Base-by-base conservation (phyloP, 2,113 vertebrate species). In the Pelobates fuscus region DNA sequence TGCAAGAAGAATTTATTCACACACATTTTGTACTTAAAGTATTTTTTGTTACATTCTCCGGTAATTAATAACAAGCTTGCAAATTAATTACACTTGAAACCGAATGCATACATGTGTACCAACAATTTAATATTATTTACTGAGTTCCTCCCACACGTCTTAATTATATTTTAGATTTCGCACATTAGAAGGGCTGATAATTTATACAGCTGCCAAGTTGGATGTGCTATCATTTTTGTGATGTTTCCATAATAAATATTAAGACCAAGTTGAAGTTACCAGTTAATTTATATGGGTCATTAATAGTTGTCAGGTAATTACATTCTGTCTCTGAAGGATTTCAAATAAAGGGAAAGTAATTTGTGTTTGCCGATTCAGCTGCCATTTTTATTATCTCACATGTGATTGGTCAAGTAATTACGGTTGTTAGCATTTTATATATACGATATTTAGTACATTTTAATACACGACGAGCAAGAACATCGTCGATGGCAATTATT, bases 81-180 rank as follows among this genome's bases (percentile, higher is more conserved):
- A 60, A 76, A 76, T 67, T 67, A 76, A 76, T 76, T 49, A 55
- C 64, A 67, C 72, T 76, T 5, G 54, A 76, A 60, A 10, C 41
- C 55, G n/a, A 67, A 76, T 67, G 72, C 58, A 76, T 76, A 67
- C 64, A 76, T 67, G 72, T 76, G 72, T 76, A 76, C 64, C 72
- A 67, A 76, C 72, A 76, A 41, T 59, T 76, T 76, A 67, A 67
- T 67, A 49, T 76, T 76, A 76, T 67, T 76, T 76, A 49, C 64
- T 21, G 64, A 18, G 72, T 67, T 60, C 72, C 54, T 8, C 72
- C 72, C 72, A 76, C 72, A 67, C 41, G 6, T 41, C 72, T 76
- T 76, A 67, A 76, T 76, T 67, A 60, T 52, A 76, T 60, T 76
- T 76, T 60, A 46, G 72, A 76, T 24, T 67, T 76, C 23, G 63